Conservation (phyloP, 2,888 invertebrate genomes). For the Caenorhabditis doughertyi region DNA sequence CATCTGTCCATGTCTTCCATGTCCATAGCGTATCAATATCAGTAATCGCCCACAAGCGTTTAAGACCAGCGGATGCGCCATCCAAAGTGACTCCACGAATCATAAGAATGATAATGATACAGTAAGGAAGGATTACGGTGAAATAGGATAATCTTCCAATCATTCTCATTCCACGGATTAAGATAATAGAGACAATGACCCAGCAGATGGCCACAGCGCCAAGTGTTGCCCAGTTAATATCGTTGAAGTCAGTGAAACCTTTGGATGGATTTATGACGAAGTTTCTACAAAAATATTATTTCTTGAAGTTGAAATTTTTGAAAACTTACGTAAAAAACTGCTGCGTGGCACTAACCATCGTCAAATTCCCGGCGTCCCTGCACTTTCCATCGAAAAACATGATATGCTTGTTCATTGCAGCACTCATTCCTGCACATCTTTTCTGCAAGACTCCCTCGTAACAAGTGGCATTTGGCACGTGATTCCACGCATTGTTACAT, state of each 20-base stretch:
- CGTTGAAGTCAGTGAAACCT: conserved; percentile 69
- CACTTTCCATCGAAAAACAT: conserved; percentile 33
- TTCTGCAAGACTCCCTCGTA: conserved; percentile 13
- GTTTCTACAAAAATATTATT: conserved; percentile 69
- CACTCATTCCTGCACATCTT: not conserved
- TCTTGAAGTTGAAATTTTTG: no score
- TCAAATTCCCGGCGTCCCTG: not conserved
- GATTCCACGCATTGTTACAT: conserved; percentile 65
- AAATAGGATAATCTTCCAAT: conserved; percentile 66
- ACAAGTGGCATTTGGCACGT: conserved; percentile 13
- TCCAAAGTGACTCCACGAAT: conserved; percentile 74
- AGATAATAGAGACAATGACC: conserved; percentile 68
- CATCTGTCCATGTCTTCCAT: conserved; percentile 73
- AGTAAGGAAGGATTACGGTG: conserved; percentile 65
- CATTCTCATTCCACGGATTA: conserved; percentile 77
- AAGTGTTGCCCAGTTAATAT: conserved; percentile 72
- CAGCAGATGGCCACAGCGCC: conserved; percentile 63
- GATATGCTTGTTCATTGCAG: not conserved
- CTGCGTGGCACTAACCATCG: not conserved
- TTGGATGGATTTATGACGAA: conserved; percentile 70
- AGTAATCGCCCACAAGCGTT: conserved; percentile 57
- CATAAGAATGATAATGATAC: conserved; percentile 66
- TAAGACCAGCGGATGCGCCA: conserved; percentile 73
- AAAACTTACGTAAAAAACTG: conserved; percentile 33
- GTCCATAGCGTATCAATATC: conserved; percentile 67